Conservation (phyloP, 2,888 invertebrate genomes). For the Antheraea yamamai region DNA sequence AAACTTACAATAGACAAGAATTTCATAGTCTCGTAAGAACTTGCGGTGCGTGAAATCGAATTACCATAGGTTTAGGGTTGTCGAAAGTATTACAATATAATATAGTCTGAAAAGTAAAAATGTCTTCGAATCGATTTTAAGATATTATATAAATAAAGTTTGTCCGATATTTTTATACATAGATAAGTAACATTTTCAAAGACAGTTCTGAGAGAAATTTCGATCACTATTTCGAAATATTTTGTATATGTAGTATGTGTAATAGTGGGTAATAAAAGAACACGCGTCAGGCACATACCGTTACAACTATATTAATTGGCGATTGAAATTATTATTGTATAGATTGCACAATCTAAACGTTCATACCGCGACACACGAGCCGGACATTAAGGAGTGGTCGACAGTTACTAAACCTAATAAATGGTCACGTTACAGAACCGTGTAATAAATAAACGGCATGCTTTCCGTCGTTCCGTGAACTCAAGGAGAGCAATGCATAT, state of each 20-base stretch:
- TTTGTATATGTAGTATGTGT: no score
- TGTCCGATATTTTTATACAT: background rate
- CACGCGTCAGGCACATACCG: background rate
- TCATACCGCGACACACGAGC: slow-evolving; percentile 45
- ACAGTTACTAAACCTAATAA: slow-evolving; percentile 35
- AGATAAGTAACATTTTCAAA: background rate
- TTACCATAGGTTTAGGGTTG: background rate
- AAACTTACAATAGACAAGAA: slow-evolving; percentile 50
- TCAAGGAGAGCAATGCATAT: slow-evolving; percentile 74
- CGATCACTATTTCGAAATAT: background rate
- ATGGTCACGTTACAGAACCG: slow-evolving; percentile 52
- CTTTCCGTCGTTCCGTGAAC: slow-evolving; percentile 70
- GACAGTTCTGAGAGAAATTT: background rate
- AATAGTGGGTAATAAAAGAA: background rate
- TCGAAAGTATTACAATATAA: background rate
- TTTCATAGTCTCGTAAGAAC: slow-evolving; percentile 61
- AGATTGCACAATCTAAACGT: slow-evolving; percentile 48
- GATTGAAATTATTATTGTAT: slow-evolving; percentile 52
- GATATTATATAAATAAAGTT: no score
- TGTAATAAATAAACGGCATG: slow-evolving; percentile 57
- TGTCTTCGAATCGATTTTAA: background rate
- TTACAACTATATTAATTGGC: slow-evolving; percentile 47
- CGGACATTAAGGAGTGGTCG: slow-evolving; percentile 60
- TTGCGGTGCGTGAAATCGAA: background rate
- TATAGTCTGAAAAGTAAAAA: background rate